phyloP scores from a whole-genome alignment of 2,888 invertebrate species.

The Coleophora deauratella region DNA sequence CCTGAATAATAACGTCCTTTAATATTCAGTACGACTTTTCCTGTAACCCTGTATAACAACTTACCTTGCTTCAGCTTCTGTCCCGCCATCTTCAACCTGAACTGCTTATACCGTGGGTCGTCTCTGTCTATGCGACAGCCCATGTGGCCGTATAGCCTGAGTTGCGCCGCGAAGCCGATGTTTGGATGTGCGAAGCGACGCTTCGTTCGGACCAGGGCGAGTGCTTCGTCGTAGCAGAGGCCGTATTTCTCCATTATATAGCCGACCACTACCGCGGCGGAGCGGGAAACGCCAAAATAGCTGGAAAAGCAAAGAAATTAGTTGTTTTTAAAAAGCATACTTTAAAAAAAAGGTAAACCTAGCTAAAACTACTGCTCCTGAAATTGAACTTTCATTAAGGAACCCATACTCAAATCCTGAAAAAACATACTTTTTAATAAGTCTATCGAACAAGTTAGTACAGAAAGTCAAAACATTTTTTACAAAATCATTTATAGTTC shows the following conservation, averaged over 20 bases:
- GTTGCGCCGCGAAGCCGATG: slow-evolving; percentile 84
- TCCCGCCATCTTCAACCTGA: slow-evolving; percentile 84
- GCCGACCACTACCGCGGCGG: slow-evolving; percentile 89
- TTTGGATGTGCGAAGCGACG: slow-evolving; percentile 85
- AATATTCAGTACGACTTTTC: too few relatives aligned
- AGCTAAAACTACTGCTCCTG: background rate
- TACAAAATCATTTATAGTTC: too few relatives aligned
- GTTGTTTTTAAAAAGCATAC: background rate
- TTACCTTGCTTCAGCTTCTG: slow-evolving; percentile 84
- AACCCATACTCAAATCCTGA: background rate
- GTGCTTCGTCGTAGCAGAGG: slow-evolving; percentile 82
- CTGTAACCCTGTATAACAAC: background rate
- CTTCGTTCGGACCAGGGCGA: slow-evolving; percentile 78
- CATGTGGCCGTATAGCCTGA: slow-evolving; percentile 87
- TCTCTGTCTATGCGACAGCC: slow-evolving; percentile 79
- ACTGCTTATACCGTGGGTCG: slow-evolving; percentile 83
- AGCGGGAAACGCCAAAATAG: slow-evolving; percentile 92
- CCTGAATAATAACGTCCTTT: too few relatives aligned
- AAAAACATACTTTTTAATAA: background rate
- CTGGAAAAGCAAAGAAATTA: slow-evolving; percentile 52
- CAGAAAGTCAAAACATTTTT: too few relatives aligned
- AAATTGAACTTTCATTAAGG: background rate
- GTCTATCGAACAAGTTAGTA: slow-evolving; percentile 13
- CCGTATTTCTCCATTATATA: slow-evolving; percentile 90
- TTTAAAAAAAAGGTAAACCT: background rate